phyloP scores from a whole-genome alignment of 2,113 vertebrate genomes.

The Nannospalax galili region DNA sequence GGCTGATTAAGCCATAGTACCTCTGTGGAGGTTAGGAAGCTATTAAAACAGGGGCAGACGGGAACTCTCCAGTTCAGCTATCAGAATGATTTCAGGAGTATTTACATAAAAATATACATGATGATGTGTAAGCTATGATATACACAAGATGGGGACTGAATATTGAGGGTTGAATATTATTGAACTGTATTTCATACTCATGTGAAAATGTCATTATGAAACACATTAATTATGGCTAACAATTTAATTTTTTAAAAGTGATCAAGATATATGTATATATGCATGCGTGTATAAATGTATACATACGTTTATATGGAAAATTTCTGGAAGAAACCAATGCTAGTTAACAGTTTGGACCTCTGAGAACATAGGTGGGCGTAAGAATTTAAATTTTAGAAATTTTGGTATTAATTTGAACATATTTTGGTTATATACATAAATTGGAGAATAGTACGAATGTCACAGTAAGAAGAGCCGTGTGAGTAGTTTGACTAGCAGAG shows the following conservation, averaged over 20 bases:
- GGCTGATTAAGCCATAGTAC: neutral
- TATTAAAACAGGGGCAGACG: neutral
- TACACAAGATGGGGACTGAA: too few species aligned
- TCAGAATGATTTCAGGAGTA: neutral
- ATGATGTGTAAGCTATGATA: neutral
- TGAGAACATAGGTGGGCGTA: neutral
- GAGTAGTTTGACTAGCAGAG: neutral
- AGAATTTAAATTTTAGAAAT: neutral
- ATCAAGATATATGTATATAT: neutral
- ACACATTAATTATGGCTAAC: neutral
- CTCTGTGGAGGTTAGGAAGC: neutral
- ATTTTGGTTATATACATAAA: neutral
- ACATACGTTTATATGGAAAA: neutral
- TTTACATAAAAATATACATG: neutral
- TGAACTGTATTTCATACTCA: neutral
- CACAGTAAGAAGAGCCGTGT: neutral
- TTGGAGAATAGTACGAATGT: neutral
- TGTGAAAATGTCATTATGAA: too few species aligned
- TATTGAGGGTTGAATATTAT: neutral
- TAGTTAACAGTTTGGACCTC: neutral
- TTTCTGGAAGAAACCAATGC: neutral
- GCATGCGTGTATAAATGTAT: accelerated
- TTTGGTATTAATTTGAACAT: neutral
- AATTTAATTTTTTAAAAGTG: neutral
- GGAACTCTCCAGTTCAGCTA: neutral